These are phyloP conservation scores for Corythornis cristatus DNA, from an alignment of 2,113 vertebrate species.

Conservation along the genomic window DNA sequence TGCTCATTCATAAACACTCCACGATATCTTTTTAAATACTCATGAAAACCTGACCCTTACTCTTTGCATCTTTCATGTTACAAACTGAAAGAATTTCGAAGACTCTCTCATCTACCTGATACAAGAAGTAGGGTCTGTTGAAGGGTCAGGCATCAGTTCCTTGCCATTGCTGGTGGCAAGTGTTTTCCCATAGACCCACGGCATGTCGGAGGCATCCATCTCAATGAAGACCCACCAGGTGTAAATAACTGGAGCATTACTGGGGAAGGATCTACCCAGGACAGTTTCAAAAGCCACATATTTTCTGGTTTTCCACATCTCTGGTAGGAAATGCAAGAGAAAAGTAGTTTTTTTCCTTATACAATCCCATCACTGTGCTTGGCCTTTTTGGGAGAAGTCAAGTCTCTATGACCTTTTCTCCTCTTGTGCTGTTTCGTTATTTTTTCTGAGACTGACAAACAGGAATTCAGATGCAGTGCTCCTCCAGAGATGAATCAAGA, in stretches of 20 bases:
- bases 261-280: background rate
- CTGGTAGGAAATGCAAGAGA: background rate
- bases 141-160: background rate
- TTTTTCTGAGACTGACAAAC: background rate
- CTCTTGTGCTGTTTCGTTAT: background rate
- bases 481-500: background rate
- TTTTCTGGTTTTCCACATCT: background rate
- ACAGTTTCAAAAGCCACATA: background rate
- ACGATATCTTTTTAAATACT: background rate
- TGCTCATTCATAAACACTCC: background rate
- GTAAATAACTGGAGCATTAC: background rate
- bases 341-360: background rate
- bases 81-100: background rate
- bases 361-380: background rate
- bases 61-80: background rate
- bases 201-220: fast-evolving
- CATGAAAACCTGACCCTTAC: background rate
- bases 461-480: background rate
- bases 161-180: background rate
- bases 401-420: background rate
- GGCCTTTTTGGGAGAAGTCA: background rate
- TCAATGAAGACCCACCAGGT: background rate
- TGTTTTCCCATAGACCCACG: background rate
- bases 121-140: background rate
- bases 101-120: background rate